Percentiles rank a stretch among this genome's conserved stretches.
phyloP scores from a whole-genome alignment of 2,113 vertebrate genomes.

The Rhinichthys klamathensis region DNA sequence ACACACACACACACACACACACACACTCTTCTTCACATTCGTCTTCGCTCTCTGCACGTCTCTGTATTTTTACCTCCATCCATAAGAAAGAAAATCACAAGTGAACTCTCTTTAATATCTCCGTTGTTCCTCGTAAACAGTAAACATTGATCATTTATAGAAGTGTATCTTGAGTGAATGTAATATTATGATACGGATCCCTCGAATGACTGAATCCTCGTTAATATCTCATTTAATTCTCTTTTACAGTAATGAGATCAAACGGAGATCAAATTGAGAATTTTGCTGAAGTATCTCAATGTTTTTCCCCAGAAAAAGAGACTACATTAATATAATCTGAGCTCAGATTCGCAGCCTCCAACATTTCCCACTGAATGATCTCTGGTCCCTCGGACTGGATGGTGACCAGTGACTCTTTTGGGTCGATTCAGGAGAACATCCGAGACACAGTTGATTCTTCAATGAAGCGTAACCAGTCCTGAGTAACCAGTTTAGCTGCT shows the following conservation, averaged over 20 bases:
- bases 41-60: not conserved
- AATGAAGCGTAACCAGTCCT: not conserved
- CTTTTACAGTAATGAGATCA: not conserved
- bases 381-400: not conserved
- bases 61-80: not conserved
- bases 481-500: too few relatives aligned
- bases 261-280: not conserved
- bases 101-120: not conserved
- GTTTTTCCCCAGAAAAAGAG: too few relatives aligned
- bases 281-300: not conserved
- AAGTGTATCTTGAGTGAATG: too few relatives aligned
- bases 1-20: conserved; percentile 24
- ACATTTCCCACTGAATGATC: not conserved
- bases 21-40: not conserved
- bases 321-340: too few relatives aligned
- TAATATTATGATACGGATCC: too few relatives aligned
- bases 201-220: too few relatives aligned
- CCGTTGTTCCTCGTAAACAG: not conserved
- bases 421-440: not conserved
- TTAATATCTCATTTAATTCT: too few relatives aligned
- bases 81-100: not conserved
- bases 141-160: too few relatives aligned
- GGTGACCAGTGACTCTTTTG: not conserved
- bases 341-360: not conserved
- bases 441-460: not conserved